Evolutionary conservation across 2,797 vertebrate species (phyloP), one percentile per base, ranked within the genome.

Genomic region (Odontamblyopus rebecca): DNA sequence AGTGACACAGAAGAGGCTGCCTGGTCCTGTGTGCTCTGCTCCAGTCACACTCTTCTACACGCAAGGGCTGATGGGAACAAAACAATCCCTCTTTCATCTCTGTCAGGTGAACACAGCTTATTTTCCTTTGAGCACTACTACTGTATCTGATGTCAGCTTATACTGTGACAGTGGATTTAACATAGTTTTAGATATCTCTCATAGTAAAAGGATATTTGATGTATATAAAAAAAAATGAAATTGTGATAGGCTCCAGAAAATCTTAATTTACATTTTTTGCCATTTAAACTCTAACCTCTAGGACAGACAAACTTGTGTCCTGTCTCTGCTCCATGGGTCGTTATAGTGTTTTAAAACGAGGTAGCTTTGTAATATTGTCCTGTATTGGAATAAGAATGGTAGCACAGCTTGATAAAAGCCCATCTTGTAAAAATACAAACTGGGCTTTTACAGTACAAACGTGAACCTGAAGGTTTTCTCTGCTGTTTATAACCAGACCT

Each of bases 401-500:
- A 6, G 4, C 35, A 38, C 35, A 38, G 3, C 23, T 23, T 23
- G 23, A 23, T 23, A 23, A 23, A 23, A 23, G 23, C 23, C 23
- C 23, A 23, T 38, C 35, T 38, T 38, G 35, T 53, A 53, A 53
- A 53, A 19, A 54, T 23, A 19, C n/a, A 54, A 8, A 54, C 19
- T 54, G 53, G 7, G 53, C 7, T 48, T 48, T 48, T 48, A 48
- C 44, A 48, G 44, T 48, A 16, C 13, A 48, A 48, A 15, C 23
- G 26, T 27, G 27, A 27, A 59, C 70, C 73, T 72, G 72, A 74
- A 84, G 61, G 81, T 81, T 72, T 85, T 75, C 76, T 68, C 68
- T 50, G 68, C 53, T 82, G 81, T 70, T 87, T 79, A 72, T 57
- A 79, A 79, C 69, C 75, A 75, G 83, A 85, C 80, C 79, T 80